A percentile compares a stretch with the other conserved stretches of the same genome.
These are phyloP conservation scores for Thymelicus acteon DNA, from an alignment of 2,888 invertebrate genomes.

Conservation along the genomic window DNA sequence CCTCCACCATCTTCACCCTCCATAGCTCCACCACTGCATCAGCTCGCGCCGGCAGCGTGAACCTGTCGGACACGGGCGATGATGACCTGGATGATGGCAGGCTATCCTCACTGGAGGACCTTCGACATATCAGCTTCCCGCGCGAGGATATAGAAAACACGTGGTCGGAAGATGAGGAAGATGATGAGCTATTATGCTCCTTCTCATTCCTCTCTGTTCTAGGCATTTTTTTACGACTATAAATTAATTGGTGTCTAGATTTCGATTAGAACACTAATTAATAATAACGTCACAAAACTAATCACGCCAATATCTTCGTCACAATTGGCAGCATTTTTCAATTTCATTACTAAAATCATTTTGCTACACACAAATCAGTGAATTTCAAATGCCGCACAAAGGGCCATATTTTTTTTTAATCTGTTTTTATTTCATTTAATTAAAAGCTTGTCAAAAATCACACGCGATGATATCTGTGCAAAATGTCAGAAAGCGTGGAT, in stretches of 20 bases:
- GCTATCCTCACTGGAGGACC: conserved; percentile 9
- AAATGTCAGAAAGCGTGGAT: conserved; percentile 34
- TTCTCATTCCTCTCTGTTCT: conserved; percentile 10
- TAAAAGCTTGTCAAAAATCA: background rate
- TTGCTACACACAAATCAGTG: background rate
- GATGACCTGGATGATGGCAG: conserved; percentile 4
- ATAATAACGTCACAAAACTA: conserved; percentile 7
- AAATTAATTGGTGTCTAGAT: background rate
- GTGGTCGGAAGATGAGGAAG: conserved; percentile 12
- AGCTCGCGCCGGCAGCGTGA: conserved; percentile 69
- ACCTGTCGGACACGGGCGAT: conserved; percentile 55
- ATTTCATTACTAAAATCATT: background rate
- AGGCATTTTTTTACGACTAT: conserved; percentile 12
- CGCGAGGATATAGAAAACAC: conserved; percentile 27
- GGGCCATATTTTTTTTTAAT: background rate
- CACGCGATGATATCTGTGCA: background rate
- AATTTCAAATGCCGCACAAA: background rate
- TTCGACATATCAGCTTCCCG: conserved; percentile 25
- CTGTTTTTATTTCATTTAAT: background rate
- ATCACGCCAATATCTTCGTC: conserved; percentile 13
- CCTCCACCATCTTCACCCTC: conserved; percentile 85
- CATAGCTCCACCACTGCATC: conserved; percentile 81
- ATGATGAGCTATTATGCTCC: background rate
- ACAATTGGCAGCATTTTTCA: conserved; percentile 17
- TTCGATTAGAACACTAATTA: background rate